Conservation (phyloP, 2,113 vertebrate genomes). For the Hucho hucho region DNA sequence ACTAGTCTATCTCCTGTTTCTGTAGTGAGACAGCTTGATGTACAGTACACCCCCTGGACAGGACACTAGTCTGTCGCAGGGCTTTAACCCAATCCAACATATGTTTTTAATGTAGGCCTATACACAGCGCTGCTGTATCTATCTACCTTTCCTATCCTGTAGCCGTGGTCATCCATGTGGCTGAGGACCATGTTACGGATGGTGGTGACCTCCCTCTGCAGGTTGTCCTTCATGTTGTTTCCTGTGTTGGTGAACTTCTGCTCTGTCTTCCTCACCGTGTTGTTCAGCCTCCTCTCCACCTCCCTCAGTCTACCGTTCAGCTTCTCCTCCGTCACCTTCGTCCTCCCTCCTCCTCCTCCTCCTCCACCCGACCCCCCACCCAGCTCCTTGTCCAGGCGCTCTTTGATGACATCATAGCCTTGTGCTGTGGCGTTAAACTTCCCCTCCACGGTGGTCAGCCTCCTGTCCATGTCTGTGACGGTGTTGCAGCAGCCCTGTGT, state of each 20-base stretch:
- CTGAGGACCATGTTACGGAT: conserved; percentile 60
- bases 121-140: no score
- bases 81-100: no score
- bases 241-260: conserved; percentile 71
- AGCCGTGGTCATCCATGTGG: conserved; percentile 68
- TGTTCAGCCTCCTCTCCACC: conserved; percentile 81
- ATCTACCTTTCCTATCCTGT: conserved; percentile 62
- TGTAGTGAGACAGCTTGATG: no score
- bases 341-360: conserved; percentile 32
- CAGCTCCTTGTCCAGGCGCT: conserved; percentile 73
- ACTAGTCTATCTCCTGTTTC: no score
- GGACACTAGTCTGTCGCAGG: no score
- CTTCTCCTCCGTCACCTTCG: conserved; percentile 58
- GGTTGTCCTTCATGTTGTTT: conserved; percentile 67
- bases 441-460: conserved; percentile 27
- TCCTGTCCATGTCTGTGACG: conserved; percentile 62
- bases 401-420: conserved; percentile 70
- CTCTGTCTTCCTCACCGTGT: conserved; percentile 75
- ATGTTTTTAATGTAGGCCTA: no score
- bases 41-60: no score
- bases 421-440: conserved; percentile 74
- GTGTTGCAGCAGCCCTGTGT: conserved; percentile 72
- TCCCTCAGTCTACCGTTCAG: conserved; percentile 76
- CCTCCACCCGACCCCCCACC: conserved; percentile 34
- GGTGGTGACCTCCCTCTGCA: conserved; percentile 73